A percentile compares a stretch with the other conserved stretches of the same genome.
phyloP scores from a whole-genome alignment of 2,113 vertebrate species.

The Saccopteryx bilineata region DNA sequence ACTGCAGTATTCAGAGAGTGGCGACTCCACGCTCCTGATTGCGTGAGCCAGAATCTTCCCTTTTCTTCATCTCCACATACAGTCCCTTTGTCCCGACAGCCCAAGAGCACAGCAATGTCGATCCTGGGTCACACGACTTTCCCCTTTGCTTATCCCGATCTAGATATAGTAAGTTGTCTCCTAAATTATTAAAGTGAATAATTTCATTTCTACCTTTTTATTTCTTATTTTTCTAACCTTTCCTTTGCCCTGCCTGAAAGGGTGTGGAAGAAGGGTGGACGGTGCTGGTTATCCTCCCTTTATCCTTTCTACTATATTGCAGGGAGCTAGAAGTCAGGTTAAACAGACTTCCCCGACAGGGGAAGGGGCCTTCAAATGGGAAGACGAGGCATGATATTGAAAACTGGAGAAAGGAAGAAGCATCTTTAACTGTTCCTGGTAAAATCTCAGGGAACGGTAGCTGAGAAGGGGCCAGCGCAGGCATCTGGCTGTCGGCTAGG shows the following conservation, averaged over 20 bases:
- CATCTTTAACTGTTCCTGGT: neutral
- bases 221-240: neutral
- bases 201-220: neutral
- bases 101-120: neutral
- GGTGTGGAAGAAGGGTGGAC: neutral
- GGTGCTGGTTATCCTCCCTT: neutral
- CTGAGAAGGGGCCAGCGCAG: neutral
- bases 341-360: neutral
- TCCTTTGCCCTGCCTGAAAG: neutral
- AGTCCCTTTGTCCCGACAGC: neutral
- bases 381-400: neutral
- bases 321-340: neutral
- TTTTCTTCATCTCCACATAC: neutral
- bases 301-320: neutral
- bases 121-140: neutral
- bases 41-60: neutral
- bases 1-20: neutral
- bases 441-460: neutral
- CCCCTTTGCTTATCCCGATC: neutral
- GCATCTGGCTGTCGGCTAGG: neutral
- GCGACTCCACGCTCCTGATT: neutral
- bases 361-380: neutral
- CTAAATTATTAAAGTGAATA: neutral
- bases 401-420: neutral
- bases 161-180: neutral